phyloP scores from a whole-genome alignment of 2,113 vertebrate species.

The Rhea pennata region DNA sequence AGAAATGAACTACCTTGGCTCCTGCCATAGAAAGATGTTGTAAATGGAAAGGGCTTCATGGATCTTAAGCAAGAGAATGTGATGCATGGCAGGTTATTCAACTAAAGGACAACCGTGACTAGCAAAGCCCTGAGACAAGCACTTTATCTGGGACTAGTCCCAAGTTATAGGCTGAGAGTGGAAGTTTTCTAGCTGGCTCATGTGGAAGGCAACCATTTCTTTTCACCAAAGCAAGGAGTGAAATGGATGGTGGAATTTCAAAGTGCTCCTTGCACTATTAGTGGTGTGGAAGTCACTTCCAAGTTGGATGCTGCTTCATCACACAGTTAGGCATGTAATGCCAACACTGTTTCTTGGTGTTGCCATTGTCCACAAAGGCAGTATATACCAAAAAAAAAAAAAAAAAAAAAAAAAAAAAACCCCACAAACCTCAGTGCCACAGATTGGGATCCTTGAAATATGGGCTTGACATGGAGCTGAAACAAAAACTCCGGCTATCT shows the following conservation, averaged over 20 bases:
- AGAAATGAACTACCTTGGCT: neutral
- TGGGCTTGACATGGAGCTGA: neutral
- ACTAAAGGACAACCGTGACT: neutral
- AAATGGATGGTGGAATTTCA: neutral
- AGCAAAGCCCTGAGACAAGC: neutral
- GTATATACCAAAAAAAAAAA: neutral
- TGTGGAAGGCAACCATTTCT: neutral
- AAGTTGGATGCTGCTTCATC: neutral
- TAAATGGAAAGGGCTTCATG: neutral
- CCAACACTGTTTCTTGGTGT: neutral
- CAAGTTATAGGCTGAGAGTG: neutral
- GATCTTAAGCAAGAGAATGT: neutral
- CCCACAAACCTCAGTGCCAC: accelerated
- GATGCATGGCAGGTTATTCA: neutral
- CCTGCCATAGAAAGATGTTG: neutral
- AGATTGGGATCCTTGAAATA: neutral
- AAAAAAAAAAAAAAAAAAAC: neutral
- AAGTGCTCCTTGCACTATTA: accelerated
- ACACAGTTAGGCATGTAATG: neutral
- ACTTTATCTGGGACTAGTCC: neutral
- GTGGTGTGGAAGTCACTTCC: neutral
- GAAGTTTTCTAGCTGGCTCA: neutral
- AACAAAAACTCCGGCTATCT: neutral
- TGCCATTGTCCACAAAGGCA: neutral
- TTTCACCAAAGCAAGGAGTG: neutral